These are phyloP conservation scores for Heliconius himera DNA, from an alignment of 1,140 invertebrate genomes.

Conservation along the genomic window DNA sequence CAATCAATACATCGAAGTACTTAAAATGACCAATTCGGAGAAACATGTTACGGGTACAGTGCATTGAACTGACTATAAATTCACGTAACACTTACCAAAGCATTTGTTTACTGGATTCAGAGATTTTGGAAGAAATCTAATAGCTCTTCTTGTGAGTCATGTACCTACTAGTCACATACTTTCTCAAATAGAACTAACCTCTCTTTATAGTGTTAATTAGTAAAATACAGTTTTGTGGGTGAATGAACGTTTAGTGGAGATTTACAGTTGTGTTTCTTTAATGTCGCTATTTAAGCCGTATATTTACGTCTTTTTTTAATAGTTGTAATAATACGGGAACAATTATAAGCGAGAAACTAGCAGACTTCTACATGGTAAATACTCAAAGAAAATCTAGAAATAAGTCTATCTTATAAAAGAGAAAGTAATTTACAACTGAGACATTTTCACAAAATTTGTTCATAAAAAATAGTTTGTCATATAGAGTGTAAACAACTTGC, in stretches of 20 bases:
- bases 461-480: too few relatives aligned
- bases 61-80: conserved; percentile 36
- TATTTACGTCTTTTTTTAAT: neutral
- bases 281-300: neutral
- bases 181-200: conserved; percentile 32
- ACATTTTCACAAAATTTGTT: too few relatives aligned
- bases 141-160: neutral
- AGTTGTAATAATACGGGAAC: neutral
- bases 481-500: too few relatives aligned
- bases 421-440: too few relatives aligned
- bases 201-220: conserved; percentile 18
- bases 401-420: too few relatives aligned
- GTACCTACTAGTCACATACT: conserved; percentile 16
- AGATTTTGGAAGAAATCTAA: conserved; percentile 3
- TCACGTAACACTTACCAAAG: conserved; percentile 29
- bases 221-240: conserved; percentile 9
- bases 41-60: conserved; percentile 31
- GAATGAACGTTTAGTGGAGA: conserved; percentile 12
- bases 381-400: too few relatives aligned
- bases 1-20: conserved; percentile 13
- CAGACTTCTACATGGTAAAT: neutral
- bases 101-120: conserved; percentile 7
- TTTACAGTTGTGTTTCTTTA: conserved; percentile 13
- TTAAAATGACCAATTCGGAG: conserved; percentile 32
- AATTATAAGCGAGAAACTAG: neutral